phyloP scores from a whole-genome alignment of 2,888 invertebrate genomes.

The Drosophila rellima region DNA sequence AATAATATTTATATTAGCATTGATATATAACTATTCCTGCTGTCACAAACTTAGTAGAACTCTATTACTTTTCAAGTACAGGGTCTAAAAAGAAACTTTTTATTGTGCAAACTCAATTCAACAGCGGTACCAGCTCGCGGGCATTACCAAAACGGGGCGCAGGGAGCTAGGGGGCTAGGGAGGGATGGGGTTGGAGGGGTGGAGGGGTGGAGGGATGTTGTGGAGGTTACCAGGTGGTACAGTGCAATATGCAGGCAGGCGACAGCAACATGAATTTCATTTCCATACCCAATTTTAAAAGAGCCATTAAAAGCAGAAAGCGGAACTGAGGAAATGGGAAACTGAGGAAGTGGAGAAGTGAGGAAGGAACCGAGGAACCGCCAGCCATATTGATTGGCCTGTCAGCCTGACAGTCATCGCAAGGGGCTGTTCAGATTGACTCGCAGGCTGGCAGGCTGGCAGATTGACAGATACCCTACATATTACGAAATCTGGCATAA shows the following conservation, averaged over 20 bases:
- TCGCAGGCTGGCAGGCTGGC: slow-evolving; percentile 2
- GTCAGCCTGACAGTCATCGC: slow-evolving; percentile 17
- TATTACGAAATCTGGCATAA: background rate
- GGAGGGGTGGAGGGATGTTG: background rate
- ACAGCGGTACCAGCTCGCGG: slow-evolving; percentile 13
- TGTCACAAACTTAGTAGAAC: background rate
- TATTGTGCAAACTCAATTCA: slow-evolving; percentile 36
- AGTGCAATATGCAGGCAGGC: slow-evolving; percentile 15
- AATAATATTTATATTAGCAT: too few species aligned
- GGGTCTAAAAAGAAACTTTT: background rate
- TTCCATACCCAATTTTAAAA: slow-evolving; percentile 53
- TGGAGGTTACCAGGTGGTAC: background rate
- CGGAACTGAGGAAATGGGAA: background rate
- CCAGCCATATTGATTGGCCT: slow-evolving; percentile 25
- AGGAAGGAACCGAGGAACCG: background rate
- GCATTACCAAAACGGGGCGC: background rate
- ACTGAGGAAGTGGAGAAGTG: background rate
- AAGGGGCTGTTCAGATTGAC: slow-evolving; percentile 4
- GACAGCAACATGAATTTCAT: slow-evolving; percentile 51
- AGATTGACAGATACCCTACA: slow-evolving; percentile 13
- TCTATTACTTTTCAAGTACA: background rate
- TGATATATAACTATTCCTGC: too few species aligned
- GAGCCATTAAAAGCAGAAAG: slow-evolving; percentile 34
- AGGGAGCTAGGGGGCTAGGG: background rate
- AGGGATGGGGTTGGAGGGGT: background rate